Evolutionary conservation across 2,888 invertebrate genomes (phyloP).

Genomic region (Nemurella pictetii): DNA sequence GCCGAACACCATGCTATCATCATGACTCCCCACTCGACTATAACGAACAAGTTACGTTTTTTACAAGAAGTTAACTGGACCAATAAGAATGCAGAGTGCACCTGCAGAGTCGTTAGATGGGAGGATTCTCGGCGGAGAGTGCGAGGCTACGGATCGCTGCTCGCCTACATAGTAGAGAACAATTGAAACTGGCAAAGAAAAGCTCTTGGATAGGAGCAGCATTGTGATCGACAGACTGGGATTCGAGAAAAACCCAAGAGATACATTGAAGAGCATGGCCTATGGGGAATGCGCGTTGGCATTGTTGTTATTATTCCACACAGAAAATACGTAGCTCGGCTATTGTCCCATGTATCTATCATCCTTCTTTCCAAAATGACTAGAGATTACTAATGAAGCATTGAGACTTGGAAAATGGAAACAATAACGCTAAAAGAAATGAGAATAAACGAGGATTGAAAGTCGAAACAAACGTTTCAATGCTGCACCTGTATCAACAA

Average conservation of each 20-base stretch:
- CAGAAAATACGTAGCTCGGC: slow-evolving; percentile 37
- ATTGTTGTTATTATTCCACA: slow-evolving; percentile 39
- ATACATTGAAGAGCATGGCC: slow-evolving; percentile 7
- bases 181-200: slow-evolving; percentile 17
- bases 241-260: background rate
- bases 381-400: slow-evolving; percentile 43
- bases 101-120: slow-evolving; percentile 17
- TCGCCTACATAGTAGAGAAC: slow-evolving; percentile 12
- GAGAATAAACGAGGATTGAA: slow-evolving; percentile 34
- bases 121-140: background rate
- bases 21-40: slow-evolving; percentile 1
- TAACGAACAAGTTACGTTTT: background rate
- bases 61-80: slow-evolving; percentile 17
- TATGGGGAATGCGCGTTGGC: slow-evolving; percentile 31
- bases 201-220: background rate
- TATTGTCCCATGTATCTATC: slow-evolving; percentile 21
- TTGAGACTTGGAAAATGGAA: slow-evolving; percentile 33
- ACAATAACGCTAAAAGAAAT: slow-evolving; percentile 35
- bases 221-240: slow-evolving; percentile 11
- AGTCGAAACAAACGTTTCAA: slow-evolving; percentile 38
- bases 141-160: slow-evolving; percentile 11
- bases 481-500: slow-evolving; percentile 39
- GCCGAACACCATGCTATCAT: background rate
- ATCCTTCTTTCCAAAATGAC: slow-evolving; percentile 38
- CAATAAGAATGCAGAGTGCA: slow-evolving; percentile 22